Base-by-base conservation (phyloP, 2,797 vertebrate species). In the Phrynocephalus forsythii region DNA sequence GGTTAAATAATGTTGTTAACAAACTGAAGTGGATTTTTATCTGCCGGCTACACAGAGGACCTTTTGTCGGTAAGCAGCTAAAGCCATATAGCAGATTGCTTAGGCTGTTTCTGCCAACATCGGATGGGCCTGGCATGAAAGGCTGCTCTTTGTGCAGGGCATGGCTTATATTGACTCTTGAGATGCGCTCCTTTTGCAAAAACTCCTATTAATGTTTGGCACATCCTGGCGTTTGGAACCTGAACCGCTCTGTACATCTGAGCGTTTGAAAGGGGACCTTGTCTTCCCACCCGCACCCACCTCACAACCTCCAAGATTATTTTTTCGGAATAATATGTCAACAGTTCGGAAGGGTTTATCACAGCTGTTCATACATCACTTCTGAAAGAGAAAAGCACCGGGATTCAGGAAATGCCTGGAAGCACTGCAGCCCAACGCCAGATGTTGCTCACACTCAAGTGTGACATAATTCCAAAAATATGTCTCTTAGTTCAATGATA, bases 21-120 rank as follows among this genome's bases (percentile, higher is more conserved):
- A 24, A 78, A 67, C 69, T 15, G 72, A 77, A 84, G 30, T 80
- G 79, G 85, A 85, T 86, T 89, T 83, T 72, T 73, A 83, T 67
- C 69, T 86, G 11, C 50, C 33, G 72, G 79, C 69, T 81, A 48
- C 71, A 75, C 13, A 81, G 82, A 91, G 28, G 18, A 0, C 79
- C 1, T 80, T 88, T 83, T 78, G 82, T 86, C 60, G 3, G 38
- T 71, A 1, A 60, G 75, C 3, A 18, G 5, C 38, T 88, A 71
- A 78, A 80, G 82, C 48, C 72, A 48, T 20, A 68, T 0, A 2
- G 22, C 11, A 33, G 52, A 89, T 88, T 63, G 78, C 22, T 44
- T 9, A 20, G 3, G 0, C 5, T 30, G 60, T 82, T 72, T 50
- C n/a, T 30, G 87, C 20, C 60, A 88, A 63, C 18, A 15, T 86